Base-by-base conservation (phyloP, 2,888 invertebrate species). In the Rotaria sp. region DNA sequence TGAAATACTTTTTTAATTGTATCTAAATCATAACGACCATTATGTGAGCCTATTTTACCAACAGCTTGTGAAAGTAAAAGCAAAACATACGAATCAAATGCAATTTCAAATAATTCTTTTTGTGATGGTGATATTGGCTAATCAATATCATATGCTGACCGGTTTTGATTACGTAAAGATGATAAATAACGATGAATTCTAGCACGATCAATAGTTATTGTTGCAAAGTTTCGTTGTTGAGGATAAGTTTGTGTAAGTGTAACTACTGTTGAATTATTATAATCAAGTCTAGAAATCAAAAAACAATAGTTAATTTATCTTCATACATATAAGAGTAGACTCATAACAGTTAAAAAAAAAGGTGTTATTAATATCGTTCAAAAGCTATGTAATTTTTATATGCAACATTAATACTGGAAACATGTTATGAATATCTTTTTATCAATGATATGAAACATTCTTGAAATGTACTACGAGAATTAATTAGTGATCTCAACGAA, bases 1-100 rank as follows among this genome's bases (percentile, higher is more conserved):
- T 80, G 45, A 45, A 45, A 80, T n/a, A n/a, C 13, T 80, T 80
- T 80, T 18, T 80, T 80, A 80, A 80, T 8, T 80, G 45, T 80
- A n/a, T 80, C 80, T 80, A 80, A 45, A 80, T 45, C 80, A 15
- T 45, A 45, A 0, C 18, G 15, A 45, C 80, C 80, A 80, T 80
- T 41, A 26, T 80, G 80, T 80, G 80, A 41, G n/a, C 45, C 80
- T 15, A 80, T 26, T 45, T 80, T 80, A 45, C 45, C 45, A 26
- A 45, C 1, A 45, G 45, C 80, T 80, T 80, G 80, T 13, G 80
- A 80, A n/a, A 45, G 13, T 45, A n/a, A 45, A 24, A 80, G 2
- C 11, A 80, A 10, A 11, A 26, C 13, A n/a, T 41, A 13, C 4
- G 80, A n/a, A 80, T 80, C 80, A 26, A 80, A 41, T 26, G n/a